A percentile compares a stretch with the other conserved stretches of the same genome.
Conservation (phyloP, 2,113 vertebrate genomes). For the Leptosomus discolor region DNA sequence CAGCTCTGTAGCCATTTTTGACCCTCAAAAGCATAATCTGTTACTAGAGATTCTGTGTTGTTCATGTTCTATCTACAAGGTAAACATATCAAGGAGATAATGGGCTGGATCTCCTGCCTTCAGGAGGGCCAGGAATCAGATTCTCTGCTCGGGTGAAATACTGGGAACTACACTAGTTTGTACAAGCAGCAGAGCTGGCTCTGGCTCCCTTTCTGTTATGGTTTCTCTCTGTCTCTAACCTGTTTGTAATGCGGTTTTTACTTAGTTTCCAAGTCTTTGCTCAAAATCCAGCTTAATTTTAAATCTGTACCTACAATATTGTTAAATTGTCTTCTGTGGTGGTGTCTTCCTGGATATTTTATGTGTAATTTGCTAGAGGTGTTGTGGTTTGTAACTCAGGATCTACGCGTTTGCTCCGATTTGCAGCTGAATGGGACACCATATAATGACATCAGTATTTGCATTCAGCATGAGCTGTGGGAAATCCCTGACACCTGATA, state of each 20-base stretch:
- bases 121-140: not conserved
- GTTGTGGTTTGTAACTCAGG: not conserved
- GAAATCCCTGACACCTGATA: not conserved
- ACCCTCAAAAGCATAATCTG: not conserved
- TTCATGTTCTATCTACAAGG: rapidly evolving
- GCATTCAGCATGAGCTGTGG: not conserved
- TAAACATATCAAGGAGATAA: not conserved
- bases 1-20: rapidly evolving
- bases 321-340: not conserved
- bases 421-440: not conserved
- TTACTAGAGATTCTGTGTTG: not conserved
- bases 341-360: not conserved
- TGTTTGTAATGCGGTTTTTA: not conserved
- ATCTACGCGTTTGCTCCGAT: not conserved
- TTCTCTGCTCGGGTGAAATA: not conserved
- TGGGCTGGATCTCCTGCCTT: not conserved
- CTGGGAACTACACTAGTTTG: not conserved
- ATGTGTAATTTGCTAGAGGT: not conserved
- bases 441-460: not conserved
- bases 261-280: not conserved
- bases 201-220: not conserved
- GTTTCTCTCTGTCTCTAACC: not conserved
- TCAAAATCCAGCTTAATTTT: not conserved
- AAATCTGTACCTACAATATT: not conserved
- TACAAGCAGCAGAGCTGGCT: not conserved